Conservation (phyloP, 1,140 invertebrate species). For the Geopemphigus sp. region DNA sequence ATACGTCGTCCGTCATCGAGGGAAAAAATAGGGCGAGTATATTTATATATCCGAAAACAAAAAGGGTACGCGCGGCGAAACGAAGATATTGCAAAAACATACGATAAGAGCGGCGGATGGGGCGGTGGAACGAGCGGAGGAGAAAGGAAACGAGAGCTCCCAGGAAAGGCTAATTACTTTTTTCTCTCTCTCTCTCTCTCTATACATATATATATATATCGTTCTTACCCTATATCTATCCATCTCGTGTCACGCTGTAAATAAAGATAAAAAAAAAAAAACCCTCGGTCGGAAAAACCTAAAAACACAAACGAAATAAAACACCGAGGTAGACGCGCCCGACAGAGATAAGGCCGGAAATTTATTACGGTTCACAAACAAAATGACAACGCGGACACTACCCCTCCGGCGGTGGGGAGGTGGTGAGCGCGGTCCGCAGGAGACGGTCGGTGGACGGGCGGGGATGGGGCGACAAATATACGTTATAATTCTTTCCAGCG, state of each 20-base stretch:
- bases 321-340: background rate
- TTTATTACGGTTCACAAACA: constrained; percentile 46
- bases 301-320: constrained; percentile 38
- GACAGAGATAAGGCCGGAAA: constrained; percentile 36
- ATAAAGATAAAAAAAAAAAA: constrained; percentile 37
- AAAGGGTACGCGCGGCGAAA: background rate
- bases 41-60: background rate
- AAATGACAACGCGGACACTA: constrained; percentile 18
- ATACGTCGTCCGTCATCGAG: no score
- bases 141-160: no score
- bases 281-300: constrained; percentile 7
- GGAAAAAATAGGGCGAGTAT: no score
- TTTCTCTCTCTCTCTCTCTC: background rate
- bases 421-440: no score
- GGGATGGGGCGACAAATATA: background rate
- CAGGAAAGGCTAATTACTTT: constrained; percentile 23
- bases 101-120: no score
- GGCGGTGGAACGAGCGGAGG: background rate
- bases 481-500: constrained; percentile 13
- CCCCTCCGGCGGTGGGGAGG: background rate
- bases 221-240: no score
- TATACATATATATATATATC: no score
- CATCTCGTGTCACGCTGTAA: constrained; percentile 33
- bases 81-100: constrained; percentile 20
- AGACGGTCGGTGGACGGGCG: no score